Base-by-base conservation (phyloP, 1,140 invertebrate species). In the Anastrepha obliqua region DNA sequence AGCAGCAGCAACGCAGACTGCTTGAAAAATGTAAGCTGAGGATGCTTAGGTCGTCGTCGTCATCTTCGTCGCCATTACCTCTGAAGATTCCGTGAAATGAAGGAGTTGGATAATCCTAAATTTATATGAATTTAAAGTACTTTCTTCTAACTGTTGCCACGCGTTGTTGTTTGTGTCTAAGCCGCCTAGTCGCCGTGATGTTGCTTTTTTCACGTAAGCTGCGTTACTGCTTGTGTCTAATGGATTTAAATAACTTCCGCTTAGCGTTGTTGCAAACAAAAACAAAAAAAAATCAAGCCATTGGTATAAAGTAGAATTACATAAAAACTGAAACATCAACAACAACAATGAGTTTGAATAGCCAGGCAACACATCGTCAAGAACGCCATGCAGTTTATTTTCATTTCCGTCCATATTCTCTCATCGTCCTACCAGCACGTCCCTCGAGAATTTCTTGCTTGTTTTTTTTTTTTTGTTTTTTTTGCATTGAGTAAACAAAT, bases 41-140 rank as follows among this genome's bases (percentile, higher is more conserved):
- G 67, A 0, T 74, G 67, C 42, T 39, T 74, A 39, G 44, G 42
- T 74, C 17, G 13, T 17, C 42, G 11, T 74, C 2, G 67, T 39
- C 65, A 70, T 44, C 65, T 9, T 55, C 51, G 51, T 55, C 9
- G 67, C 15, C 60, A 13, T 2, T 17, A 13, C 17, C 39, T 55
- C 51, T 55, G 51, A 29, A 29, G 29, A 29, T 29, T 29, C 51
- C 51, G 2, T 11, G 11, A 55, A 6, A 55, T 74, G 39, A 15
- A n/a, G 42, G 39, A 74, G 42, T 74, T 74, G 39, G 67, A 42
- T 74, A 74, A 74, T 74, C 47, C 81, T 58, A 42, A 86, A 86
- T 86, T 86, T 86, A 86, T 86, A 86, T 47, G 59, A 62, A 29
- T 86, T 86, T 86, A 65, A 86, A 86, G 59, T 60, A 86, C 85